Conservation (phyloP, 92 coral and sea anemone species). For the Chrysogorgia sp. region DNA sequence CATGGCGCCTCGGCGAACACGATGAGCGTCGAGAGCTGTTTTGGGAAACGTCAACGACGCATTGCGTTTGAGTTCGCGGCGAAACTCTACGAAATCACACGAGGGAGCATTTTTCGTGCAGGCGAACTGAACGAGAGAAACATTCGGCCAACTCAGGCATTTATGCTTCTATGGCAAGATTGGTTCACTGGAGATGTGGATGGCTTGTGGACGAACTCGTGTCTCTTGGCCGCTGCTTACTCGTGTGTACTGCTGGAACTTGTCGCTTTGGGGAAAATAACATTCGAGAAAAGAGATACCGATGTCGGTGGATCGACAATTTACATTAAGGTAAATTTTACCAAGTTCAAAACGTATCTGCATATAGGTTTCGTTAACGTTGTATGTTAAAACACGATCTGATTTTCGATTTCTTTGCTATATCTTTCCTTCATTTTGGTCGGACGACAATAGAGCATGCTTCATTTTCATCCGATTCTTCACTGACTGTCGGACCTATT, state of each 20-base stretch:
- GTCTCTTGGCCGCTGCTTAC: conserved; percentile 27
- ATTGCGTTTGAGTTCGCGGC: conserved; percentile 7
- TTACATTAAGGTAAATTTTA: conserved; percentile 21
- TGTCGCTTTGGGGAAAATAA: conserved; percentile 29
- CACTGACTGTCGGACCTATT: no score
- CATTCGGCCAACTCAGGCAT: conserved; percentile 10
- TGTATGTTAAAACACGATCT: neutral
- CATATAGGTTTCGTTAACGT: neutral
- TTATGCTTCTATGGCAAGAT: conserved; percentile 29
- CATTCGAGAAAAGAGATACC: neutral
- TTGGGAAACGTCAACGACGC: neutral
- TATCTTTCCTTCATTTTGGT: neutral
- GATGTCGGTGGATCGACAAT: neutral
- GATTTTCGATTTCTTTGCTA: neutral
- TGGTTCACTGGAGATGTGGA: conserved; percentile 47
- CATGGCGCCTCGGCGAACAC: neutral
- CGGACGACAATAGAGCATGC: no score
- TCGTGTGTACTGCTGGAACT: conserved; percentile 35
- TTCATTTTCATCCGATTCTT: no score
- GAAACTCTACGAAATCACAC: conserved; percentile 18
- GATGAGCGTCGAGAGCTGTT: neutral
- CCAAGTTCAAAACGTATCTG: no score
- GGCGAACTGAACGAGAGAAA: neutral
- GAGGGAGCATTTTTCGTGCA: neutral
- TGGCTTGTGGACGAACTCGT: conserved; percentile 35